Conservation (phyloP, 2,797 vertebrate species). For the Siniperca obscura region DNA sequence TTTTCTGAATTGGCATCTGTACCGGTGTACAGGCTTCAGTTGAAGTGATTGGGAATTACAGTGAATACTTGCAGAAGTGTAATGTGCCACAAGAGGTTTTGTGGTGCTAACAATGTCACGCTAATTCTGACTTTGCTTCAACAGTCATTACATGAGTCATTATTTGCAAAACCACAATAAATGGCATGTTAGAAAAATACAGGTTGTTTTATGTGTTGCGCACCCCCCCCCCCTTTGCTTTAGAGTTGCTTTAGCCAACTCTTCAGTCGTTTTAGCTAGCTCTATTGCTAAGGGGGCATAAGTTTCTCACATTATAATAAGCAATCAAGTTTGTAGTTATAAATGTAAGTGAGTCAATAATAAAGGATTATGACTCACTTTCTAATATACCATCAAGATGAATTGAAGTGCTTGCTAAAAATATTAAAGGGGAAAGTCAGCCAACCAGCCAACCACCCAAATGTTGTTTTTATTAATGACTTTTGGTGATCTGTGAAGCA, state of each 20-base stretch:
- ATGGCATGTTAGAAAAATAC: background rate
- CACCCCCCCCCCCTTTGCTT: background rate
- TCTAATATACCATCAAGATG: background rate
- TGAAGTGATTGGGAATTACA: no score
- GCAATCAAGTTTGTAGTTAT: background rate
- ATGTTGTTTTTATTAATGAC: constrained; percentile 25
- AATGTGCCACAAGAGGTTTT: no score
- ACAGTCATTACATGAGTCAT: no score
- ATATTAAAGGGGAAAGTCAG: no score
- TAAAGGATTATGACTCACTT: background rate
- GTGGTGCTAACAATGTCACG: no score
- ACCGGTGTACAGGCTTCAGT: no score
- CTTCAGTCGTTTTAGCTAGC: background rate
- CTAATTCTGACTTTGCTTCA: no score
- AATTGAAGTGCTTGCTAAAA: background rate
- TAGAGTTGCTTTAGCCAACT: background rate
- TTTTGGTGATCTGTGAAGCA: constrained; percentile 23
- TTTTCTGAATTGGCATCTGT: no score
- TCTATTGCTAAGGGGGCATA: no score
- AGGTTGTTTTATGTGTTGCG: background rate
- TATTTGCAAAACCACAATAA: background rate
- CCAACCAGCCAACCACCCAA: background rate
- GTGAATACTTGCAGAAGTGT: no score
- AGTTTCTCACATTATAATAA: background rate
- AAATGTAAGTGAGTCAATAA: constrained; percentile 6